Evolutionary conservation across 1,140 invertebrate genomes (phyloP), one percentile per base, ranked within the genome.

Genomic region (Antheraea pernyi): DNA sequence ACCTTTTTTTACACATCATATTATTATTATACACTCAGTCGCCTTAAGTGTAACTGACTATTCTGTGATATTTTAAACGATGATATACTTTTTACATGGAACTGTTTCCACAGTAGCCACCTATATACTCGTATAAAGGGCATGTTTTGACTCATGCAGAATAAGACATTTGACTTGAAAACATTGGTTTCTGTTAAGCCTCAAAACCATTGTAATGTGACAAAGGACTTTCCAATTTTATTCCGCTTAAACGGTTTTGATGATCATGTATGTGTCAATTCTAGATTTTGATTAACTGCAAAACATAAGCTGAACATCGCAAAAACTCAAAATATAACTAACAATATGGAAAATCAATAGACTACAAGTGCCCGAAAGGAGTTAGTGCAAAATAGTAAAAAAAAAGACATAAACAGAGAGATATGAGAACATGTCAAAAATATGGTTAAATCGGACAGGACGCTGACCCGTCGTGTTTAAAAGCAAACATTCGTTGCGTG

Each of bases 391-490:
- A 73, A 60, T 65, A 62, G n/a, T n/a, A n/a, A n/a, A 62, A 63
- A 58, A 48, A 39, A 62, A 67, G 59, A 13, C 19, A 53, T 69
- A 68, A 69, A 69, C 46, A 68, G 16, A 71, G 67, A 76, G 67
- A 76, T 70, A 75, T 73, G 72, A 75, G 77, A 82, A 77, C 68
- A 86, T 86, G 79, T 69, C 67, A 76, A 70, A 68, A 82, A 76
- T 70, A 83, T 86, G 84, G 71, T 69, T 74, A 72, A 70, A 77
- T 61, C 85, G 89, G 89, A 91, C 89, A 90, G 89, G 85, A 89
- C 89, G 82, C 82, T 89, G 84, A 91, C 83, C 84, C 79, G 69
- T 76, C 70, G 71, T 70, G 73, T 74, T 68, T 80, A 69, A 71
- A 69, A 75, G 74, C 75, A 77, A 80, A 81, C 76, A 81, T 71